Evolutionary conservation across 2,113 vertebrate species (phyloP).

Genomic region (Brachypodius melanocephalos): DNA sequence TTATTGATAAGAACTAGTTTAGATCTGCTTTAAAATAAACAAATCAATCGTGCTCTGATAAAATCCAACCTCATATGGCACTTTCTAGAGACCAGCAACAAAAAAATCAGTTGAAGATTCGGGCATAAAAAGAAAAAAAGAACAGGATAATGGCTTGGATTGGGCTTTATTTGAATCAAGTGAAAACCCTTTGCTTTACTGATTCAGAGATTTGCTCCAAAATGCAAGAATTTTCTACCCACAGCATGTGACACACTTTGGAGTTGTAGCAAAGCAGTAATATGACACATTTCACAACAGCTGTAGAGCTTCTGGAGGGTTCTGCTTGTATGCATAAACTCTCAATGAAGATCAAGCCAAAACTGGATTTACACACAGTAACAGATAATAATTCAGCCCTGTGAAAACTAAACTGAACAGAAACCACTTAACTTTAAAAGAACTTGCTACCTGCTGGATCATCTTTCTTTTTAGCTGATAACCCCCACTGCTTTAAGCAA

Average conservation of each 20-base stretch:
- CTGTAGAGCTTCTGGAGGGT: neutral
- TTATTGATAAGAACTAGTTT: neutral
- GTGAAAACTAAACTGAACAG: neutral
- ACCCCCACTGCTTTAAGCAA: neutral
- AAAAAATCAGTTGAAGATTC: neutral
- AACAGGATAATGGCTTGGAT: neutral
- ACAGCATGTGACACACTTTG: too few relatives aligned
- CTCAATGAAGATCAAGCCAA: neutral
- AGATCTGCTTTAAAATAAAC: neutral
- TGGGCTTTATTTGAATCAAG: neutral
- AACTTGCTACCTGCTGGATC: neutral
- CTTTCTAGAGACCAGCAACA: neutral
- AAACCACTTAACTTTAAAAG: neutral
- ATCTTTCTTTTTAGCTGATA: neutral
- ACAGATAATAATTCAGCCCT: neutral
- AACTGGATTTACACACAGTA: neutral
- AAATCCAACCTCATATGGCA: neutral
- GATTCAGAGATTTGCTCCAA: neutral
- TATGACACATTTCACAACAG: neutral
- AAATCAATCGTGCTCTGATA: neutral
- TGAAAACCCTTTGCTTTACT: neutral
- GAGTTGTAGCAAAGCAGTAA: neutral
- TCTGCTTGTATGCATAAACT: neutral
- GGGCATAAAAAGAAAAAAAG: neutral
- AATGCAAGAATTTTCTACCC: neutral